A percentile compares a stretch with the other conserved stretches of the same genome.
These are phyloP conservation scores for Schlechtendalia chinensis DNA, from an alignment of 1,140 invertebrate genomes.

Conservation along the genomic window DNA sequence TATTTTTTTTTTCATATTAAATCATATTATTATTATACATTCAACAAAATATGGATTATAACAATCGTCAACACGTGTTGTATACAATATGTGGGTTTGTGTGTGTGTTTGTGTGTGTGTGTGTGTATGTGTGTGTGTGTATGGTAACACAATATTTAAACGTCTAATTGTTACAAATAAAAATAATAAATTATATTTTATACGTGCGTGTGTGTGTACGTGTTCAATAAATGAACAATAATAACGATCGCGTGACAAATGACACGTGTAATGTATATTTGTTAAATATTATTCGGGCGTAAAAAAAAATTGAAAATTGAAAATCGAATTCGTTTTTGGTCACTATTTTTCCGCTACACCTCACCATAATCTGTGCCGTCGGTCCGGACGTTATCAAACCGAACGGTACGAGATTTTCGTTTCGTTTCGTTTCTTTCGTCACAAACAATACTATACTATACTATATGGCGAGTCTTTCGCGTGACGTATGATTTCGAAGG, in stretches of 20 bases:
- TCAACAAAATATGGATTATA: conserved; percentile 11
- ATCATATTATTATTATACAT: conserved; percentile 25
- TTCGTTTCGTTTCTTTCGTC: no score
- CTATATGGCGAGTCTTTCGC: no score
- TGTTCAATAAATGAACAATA: conserved; percentile 12
- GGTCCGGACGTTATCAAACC: no score
- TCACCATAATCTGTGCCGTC: no score
- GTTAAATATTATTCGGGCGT: neutral
- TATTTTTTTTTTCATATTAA: neutral
- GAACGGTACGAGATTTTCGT: no score
- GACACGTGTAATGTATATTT: conserved; percentile 4
- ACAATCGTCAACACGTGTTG: neutral
- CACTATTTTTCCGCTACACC: no score
- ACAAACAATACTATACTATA: no score
- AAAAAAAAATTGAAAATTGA: conserved; percentile 14
- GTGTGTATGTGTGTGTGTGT: neutral
- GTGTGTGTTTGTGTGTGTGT: neutral
- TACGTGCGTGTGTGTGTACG: no score
- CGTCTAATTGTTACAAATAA: neutral
- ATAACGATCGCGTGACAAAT: conserved; percentile 21
- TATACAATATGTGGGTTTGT: neutral
- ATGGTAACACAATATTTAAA: neutral
- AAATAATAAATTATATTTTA: neutral
- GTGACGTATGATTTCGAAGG: no score
- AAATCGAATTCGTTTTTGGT: neutral